Evolutionary conservation across 1,140 invertebrate species (phyloP), one percentile per base, ranked within the genome.

Genomic region (Caerostris extrusa): DNA sequence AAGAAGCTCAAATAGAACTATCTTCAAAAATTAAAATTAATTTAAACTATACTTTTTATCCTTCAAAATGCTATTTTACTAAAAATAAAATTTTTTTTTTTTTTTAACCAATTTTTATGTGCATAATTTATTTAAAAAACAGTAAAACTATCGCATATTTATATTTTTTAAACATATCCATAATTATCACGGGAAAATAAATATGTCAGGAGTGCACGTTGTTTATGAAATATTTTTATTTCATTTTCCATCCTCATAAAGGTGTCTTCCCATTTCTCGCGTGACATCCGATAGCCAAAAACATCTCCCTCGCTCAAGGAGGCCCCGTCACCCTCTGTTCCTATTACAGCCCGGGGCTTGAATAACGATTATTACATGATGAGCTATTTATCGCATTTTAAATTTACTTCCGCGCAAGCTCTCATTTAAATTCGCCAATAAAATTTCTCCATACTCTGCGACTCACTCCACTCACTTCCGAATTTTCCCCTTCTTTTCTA

Each of bases 341-440:
- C 90, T 77, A 57, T 91, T 91, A 91, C 90, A 81, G 34, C 50
- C 53, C 69, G n/a, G 34, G 50, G 50, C 12, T 64, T 93, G 85
- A 93, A 89, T 93, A 89, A 93, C 64, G 83, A 93, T 93, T 93
- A 93, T 89, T 93, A 58, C 92, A 34, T 93, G 92, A 93, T 93
- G 92, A 81, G 89, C 92, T 88, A 93, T 93, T 93, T 93, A 93
- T 93, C 64, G 92, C 56, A 57, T 64, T 89, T 86, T 93, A 93
- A 93, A 93, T 93, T 93, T 93, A 93, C 71, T 67, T 19, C n/a
- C n/a, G 12, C 67, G 53, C 55, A 14, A 34, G 34, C 60, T 93
- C 92, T 93, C 92, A 89, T 93, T 93, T 93, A 82, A 93, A 93
- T 93, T 60, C 71, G 57, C 67, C 53, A 93, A 93, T 93, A 93